Conservation (phyloP, 2,797 vertebrate species). For the Huso huso region DNA sequence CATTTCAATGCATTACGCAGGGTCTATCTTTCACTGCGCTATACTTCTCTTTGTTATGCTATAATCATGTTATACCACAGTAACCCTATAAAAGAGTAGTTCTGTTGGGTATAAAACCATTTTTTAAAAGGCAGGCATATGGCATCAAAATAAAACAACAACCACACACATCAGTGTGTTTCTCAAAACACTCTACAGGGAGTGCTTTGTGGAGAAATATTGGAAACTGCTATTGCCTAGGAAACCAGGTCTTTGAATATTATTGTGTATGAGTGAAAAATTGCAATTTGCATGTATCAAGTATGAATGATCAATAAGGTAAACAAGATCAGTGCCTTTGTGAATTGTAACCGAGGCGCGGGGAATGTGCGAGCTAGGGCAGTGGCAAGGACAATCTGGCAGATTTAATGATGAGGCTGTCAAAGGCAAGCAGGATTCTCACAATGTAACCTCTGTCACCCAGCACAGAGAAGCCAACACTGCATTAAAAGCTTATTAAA, state of each 20-base stretch:
- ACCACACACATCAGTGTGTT: no score
- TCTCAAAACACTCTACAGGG: no score
- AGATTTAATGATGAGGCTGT: background rate
- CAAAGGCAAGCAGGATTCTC: slow-evolving; percentile 15
- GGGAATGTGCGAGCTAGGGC: background rate
- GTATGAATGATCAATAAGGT: background rate
- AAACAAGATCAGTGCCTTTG: background rate
- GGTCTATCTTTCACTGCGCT: no score
- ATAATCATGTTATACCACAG: no score
- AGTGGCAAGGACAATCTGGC: background rate
- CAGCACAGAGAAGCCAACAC: background rate
- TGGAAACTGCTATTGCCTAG: background rate
- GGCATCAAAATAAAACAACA: no score
- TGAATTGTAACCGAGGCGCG: background rate
- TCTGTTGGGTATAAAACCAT: no score
- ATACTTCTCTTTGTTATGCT: no score
- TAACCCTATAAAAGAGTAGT: no score
- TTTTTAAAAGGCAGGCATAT: no score
- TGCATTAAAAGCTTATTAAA: background rate
- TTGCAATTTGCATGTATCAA: background rate
- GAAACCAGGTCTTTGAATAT: background rate
- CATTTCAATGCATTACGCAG: no score
- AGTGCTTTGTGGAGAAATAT: no score
- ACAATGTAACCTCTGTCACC: slow-evolving; percentile 18
- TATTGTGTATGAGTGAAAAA: no score